Evolutionary conservation across 2,113 vertebrate species (phyloP).

Genomic region (Stomatorhinus ivindoensis): DNA sequence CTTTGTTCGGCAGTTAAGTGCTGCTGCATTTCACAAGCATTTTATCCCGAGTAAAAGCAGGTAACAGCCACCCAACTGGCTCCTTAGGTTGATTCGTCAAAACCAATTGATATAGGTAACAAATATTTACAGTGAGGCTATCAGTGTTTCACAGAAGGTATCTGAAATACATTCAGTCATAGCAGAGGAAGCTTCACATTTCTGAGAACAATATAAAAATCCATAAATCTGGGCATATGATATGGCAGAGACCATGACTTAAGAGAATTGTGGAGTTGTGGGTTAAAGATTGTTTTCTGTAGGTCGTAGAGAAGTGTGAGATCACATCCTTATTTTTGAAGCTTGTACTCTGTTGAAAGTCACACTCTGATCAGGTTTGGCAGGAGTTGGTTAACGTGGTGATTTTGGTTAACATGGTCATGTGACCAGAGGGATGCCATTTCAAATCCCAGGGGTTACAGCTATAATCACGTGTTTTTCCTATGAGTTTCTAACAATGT

Average conservation of each 20-base stretch:
- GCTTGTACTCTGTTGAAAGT: not conserved
- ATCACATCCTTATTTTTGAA: conserved; percentile 4
- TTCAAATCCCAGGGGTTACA: not conserved
- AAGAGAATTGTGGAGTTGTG: not conserved
- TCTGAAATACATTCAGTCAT: not conserved
- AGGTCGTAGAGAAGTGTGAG: not conserved
- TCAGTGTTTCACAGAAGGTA: not conserved
- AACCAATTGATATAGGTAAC: not conserved
- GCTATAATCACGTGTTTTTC: not conserved
- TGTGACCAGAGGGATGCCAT: not conserved
- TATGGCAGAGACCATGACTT: not conserved
- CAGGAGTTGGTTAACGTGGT: not conserved
- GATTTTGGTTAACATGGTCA: not conserved
- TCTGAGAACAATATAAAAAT: not conserved
- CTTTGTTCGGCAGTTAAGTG: not conserved
- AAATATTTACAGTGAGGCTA: not conserved
- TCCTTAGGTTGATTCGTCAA: not conserved
- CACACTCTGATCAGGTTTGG: not conserved
- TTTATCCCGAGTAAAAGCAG: not conserved
- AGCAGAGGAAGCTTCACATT: not conserved
- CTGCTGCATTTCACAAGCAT: not conserved
- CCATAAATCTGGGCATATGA: not conserved
- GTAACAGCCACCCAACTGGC: not conserved
- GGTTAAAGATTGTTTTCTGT: not conserved
- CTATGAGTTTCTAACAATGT: not conserved